Evolutionary conservation across 2,888 invertebrate species (phyloP), one percentile per base, ranked within the genome.

Genomic region (Nasonia oneida): DNA sequence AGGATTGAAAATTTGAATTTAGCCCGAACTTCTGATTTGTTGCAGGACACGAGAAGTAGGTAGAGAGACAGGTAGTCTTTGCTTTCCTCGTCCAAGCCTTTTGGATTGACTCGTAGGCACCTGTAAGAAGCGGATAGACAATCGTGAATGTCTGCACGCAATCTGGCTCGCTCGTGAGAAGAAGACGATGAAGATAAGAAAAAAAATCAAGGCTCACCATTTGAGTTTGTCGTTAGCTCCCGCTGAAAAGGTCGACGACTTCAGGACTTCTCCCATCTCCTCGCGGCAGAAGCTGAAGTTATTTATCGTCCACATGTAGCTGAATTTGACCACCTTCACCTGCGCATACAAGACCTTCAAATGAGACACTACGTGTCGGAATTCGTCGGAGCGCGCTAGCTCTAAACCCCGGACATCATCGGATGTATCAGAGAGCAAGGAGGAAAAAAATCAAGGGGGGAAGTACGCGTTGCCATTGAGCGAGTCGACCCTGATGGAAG

Each of bases 291-390:
- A 99, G 95, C 99, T 99, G 95, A 99, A 99, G 96, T 99, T 99
- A 95, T 99, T 99, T 95, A 99, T 99, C 94, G 99, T 99, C 99
- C 99, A 99, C 98, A 99, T 99, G 95, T 99, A 99, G 95, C 99
- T 99, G 96, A 99, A 99, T 95, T 99, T 99, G 91, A 99, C 98
- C 94, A 99, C 99, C 96, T 99, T 99, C 94, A 99, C 99, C 98
- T 99, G 96, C 90, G 91, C 90, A 92, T 89, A 92, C 81, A 93
- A 92, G 89, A 92, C 92, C 92, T 92, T 92, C 90, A 91, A 92
- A 92, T 91, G 90, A 91, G 87, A 92, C 87, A 90, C 89, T 90
- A 90, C 90, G 64, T 42, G 73, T 81, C 15, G 88, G 88, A 86
- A 79, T 70, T 29, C 18, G 39, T 67, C 37, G 29, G 12, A 12